These are phyloP conservation scores for Tipula helvola DNA, from an alignment of 2,888 invertebrate genomes.

Conservation along the genomic window DNA sequence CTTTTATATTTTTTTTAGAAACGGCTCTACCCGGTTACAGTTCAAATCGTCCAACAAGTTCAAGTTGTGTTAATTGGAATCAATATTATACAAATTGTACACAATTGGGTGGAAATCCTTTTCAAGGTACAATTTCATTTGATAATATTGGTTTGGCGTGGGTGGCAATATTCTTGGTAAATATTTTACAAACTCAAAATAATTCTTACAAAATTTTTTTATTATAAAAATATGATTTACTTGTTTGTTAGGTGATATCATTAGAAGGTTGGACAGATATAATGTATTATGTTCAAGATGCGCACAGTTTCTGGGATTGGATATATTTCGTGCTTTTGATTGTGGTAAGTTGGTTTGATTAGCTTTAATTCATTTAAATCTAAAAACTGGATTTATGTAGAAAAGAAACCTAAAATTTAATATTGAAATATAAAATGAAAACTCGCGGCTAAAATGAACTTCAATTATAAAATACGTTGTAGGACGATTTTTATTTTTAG, in stretches of 20 bases:
- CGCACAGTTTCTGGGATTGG: conserved; percentile 99
- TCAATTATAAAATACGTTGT: too few species aligned
- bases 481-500: too few species aligned
- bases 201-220: not conserved
- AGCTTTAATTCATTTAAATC: too few species aligned
- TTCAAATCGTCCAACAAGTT: conserved; percentile 50
- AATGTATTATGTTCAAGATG: conserved; percentile 99
- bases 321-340: conserved; percentile 98
- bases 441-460: too few species aligned
- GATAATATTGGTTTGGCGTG: conserved; percentile 99
- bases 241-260: conserved; percentile 73
- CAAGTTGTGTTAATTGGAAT: conserved; percentile 95
- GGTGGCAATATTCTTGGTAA: conserved; percentile 99
- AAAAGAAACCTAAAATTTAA: too few species aligned
- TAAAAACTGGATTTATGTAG: too few species aligned
- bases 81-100: conserved; percentile 94
- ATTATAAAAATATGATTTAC: not conserved
- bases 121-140: conserved; percentile 97
- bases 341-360: conserved; percentile 63
- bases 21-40: not conserved
- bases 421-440: too few species aligned
- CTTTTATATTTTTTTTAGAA: not conserved
- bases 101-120: conserved; percentile 89
- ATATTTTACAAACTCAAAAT: conserved; percentile 26
- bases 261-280: conserved; percentile 99